phyloP scores from a whole-genome alignment of 2,888 invertebrate species.

The Marronus borbonicus region DNA sequence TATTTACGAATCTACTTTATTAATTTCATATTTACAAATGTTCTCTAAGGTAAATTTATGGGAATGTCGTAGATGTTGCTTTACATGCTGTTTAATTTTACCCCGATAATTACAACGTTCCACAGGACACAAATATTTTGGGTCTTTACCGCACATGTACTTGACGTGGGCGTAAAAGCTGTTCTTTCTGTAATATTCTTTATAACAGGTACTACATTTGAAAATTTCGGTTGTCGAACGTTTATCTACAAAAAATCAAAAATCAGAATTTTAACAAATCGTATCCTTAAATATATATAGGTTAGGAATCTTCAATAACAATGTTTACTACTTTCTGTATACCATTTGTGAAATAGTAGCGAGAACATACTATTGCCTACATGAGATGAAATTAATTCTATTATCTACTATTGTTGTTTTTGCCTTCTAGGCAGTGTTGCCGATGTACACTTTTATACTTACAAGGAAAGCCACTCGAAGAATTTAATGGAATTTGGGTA shows the following conservation, averaged over 20 bases:
- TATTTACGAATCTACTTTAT: conserved; percentile 39
- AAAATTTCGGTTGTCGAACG: background rate
- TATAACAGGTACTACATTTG: conserved; percentile 34
- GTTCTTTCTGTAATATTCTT: conserved; percentile 27
- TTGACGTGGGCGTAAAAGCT: conserved; percentile 42
- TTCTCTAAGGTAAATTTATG: conserved; percentile 24
- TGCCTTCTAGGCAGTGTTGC: no score
- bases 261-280: background rate
- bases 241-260: conserved; percentile 37
- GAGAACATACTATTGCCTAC: no score
- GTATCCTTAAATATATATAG: background rate
- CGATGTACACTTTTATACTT: no score
- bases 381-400: no score
- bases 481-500: no score
- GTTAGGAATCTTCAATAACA: no score
- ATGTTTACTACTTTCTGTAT: no score
- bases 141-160: conserved; percentile 42
- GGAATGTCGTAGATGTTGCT: conserved; percentile 35
- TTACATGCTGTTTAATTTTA: conserved; percentile 38
- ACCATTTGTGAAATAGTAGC: no score
- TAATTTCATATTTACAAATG: conserved; percentile 32
- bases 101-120: conserved; percentile 37
- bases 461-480: no score
- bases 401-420: no score
- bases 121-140: conserved; percentile 32